These are phyloP conservation scores for Pseudochirops corinnae DNA, from an alignment of 2,797 vertebrate species.

Conservation along the genomic window DNA sequence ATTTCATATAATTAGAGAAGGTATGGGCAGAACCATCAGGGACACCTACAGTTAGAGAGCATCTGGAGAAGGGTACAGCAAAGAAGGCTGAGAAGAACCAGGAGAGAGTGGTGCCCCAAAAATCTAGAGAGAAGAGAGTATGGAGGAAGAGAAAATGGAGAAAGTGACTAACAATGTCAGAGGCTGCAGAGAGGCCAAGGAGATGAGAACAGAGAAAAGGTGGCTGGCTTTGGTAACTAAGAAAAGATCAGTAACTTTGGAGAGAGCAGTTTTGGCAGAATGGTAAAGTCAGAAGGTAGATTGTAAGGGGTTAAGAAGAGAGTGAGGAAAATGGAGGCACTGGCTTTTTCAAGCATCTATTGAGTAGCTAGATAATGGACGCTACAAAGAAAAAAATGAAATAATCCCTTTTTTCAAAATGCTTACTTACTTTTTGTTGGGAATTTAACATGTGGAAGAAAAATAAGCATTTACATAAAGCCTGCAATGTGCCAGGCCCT, in stretches of 20 bases:
- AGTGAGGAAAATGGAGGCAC: no score
- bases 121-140: background rate
- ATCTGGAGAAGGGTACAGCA: background rate
- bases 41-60: background rate
- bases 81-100: background rate
- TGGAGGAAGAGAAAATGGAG: background rate
- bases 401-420: no score
- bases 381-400: no score
- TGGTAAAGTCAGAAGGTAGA: background rate
- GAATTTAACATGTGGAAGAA: no score
- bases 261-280: background rate
- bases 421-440: no score
- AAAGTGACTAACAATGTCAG: background rate
- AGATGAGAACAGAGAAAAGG: background rate
- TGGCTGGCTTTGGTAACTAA: background rate
- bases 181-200: background rate
- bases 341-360: no score
- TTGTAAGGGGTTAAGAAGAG: background rate
- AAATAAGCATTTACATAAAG: no score
- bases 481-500: no score
- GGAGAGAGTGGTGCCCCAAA: background rate
- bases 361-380: no score
- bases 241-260: background rate
- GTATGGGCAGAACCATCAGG: background rate
- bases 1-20: no score